A percentile compares a stretch with the other conserved stretches of the same genome.
Evolutionary conservation across 2,113 vertebrate genomes (phyloP).

Genomic region (Thunnus maccoyii): DNA sequence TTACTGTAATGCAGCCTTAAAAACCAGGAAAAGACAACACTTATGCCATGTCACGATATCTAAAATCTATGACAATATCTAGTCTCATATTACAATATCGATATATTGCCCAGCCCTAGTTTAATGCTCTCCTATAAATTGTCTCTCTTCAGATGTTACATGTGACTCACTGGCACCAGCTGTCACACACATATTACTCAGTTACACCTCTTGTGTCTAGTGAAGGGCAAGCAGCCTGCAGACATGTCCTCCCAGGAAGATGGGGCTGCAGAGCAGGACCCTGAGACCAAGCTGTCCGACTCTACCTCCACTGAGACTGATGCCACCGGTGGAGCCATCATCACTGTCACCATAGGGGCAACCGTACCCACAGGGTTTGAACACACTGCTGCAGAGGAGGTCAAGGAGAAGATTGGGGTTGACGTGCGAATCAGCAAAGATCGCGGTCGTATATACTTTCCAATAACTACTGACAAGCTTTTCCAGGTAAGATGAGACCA

Average conservation of each 20-base stretch:
- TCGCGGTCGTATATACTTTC: conserved; percentile 95
- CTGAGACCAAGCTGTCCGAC: background rate
- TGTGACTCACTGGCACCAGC: background rate
- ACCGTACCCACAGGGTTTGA: conserved; percentile 98
- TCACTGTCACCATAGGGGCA: conserved; percentile 89
- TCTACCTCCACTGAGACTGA: conserved; percentile 28
- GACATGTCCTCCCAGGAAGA: conserved; percentile 64
- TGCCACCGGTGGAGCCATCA: conserved; percentile 22
- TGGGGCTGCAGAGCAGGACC: conserved; percentile 28
- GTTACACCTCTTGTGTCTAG: background rate
- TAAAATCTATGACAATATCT: no score
- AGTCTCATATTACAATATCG: no score
- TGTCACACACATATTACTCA: background rate
- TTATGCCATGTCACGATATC: no score
- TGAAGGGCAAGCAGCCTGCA: background rate
- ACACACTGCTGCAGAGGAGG: conserved; percentile 92
- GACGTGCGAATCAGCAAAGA: conserved; percentile 91
- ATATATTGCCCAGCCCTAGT: no score
- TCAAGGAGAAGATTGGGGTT: conserved; percentile 92
- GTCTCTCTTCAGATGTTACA: background rate
- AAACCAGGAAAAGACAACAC: no score
- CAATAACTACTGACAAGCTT: conserved; percentile 87
- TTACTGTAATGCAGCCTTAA: no score
- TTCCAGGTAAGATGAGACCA: conserved; percentile 83
- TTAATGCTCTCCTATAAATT: background rate